Conservation (phyloP, 2,797 vertebrate species). For the Enteromius unitaeniatus region DNA sequence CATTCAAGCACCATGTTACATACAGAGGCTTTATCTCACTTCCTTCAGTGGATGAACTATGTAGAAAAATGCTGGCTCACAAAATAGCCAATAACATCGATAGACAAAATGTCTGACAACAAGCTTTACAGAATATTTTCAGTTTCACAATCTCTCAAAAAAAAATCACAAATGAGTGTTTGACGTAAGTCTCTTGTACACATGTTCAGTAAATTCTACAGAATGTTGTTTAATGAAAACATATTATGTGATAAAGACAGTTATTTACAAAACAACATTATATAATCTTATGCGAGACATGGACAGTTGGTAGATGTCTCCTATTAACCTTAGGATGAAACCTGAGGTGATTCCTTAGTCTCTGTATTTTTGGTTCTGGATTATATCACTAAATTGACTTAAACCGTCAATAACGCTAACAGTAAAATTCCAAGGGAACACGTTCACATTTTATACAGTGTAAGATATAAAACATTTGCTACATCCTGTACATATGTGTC, state of each 20-base stretch:
- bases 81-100: slow-evolving; percentile 28
- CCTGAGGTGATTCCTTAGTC: slow-evolving; percentile 28
- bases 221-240: neutral
- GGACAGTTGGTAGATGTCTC: neutral
- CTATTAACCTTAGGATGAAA: slow-evolving; percentile 33
- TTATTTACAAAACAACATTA: slow-evolving; percentile 31
- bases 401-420: neutral
- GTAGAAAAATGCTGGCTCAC: slow-evolving; percentile 44
- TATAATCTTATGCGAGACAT: slow-evolving; percentile 9
- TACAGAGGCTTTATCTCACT: slow-evolving; percentile 13
- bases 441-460: slow-evolving; percentile 32
- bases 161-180: neutral
- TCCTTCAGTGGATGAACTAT: slow-evolving; percentile 11
- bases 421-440: slow-evolving; percentile 2
- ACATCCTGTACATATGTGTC: slow-evolving; percentile 44
- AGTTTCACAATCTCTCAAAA: neutral
- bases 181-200: neutral
- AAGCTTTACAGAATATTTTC: slow-evolving; percentile 23
- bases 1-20: slow-evolving; percentile 48
- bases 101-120: slow-evolving; percentile 31
- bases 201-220: neutral
- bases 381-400: neutral
- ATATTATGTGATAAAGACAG: neutral
- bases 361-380: slow-evolving; percentile 24
- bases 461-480: slow-evolving; percentile 47